Conservation (phyloP, 2,113 vertebrate species). For the Andinoacara biseriatus region DNA sequence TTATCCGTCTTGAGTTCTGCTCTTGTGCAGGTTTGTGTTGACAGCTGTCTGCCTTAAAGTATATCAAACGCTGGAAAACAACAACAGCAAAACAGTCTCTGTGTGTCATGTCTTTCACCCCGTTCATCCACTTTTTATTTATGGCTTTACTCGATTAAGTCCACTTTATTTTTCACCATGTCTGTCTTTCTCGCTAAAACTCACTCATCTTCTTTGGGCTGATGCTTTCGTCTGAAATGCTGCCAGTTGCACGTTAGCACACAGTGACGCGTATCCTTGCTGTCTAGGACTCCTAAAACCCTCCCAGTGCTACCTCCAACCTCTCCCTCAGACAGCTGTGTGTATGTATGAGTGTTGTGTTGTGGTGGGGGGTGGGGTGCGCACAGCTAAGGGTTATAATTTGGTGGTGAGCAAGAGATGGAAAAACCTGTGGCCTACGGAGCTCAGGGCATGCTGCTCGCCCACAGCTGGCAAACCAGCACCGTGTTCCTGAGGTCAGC, state of each 20-base stretch:
- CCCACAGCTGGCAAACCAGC: constrained; percentile 69
- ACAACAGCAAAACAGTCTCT: neutral
- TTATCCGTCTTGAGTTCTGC: neutral
- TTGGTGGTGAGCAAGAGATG: constrained; percentile 65
- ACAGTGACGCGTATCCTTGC: constrained; percentile 52
- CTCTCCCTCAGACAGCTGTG: constrained; percentile 70
- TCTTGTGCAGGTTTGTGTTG: neutral
- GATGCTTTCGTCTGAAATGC: constrained; percentile 49
- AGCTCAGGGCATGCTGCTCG: constrained; percentile 58
- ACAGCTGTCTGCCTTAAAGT: neutral
- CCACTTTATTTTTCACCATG: neutral
- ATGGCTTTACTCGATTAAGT: neutral
- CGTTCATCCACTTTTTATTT: neutral
- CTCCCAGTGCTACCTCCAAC: constrained; percentile 48
- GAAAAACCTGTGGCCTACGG: constrained; percentile 63
- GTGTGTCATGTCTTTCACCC: neutral
- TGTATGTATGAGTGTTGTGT: constrained; percentile 59
- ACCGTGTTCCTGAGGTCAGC: constrained; percentile 70
- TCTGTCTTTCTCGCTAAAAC: constrained; percentile 11
- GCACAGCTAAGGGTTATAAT: constrained; percentile 67
- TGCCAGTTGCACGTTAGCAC: constrained; percentile 43
- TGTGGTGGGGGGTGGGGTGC: constrained; percentile 57
- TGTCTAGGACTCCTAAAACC: constrained; percentile 50
- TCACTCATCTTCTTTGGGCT: constrained; percentile 10
- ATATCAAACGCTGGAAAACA: neutral